Conservation (phyloP, 2,113 vertebrate species). For the Dasypus novemcinctus region DNA sequence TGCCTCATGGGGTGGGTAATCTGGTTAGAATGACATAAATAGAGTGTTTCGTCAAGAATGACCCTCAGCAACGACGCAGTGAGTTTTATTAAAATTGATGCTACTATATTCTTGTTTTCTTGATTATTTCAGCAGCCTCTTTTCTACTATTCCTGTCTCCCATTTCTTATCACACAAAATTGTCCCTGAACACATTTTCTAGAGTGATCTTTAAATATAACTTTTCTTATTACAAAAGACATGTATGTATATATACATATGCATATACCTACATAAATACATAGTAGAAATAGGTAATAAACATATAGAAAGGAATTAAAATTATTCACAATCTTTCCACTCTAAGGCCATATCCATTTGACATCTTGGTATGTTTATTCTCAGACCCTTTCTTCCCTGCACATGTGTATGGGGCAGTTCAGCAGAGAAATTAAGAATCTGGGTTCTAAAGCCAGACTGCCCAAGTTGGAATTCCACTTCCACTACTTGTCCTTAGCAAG, state of each 20-base stretch:
- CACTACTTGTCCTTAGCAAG: not conserved
- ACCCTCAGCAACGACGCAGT: not conserved
- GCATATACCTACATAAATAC: not conserved
- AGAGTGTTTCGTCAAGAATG: not conserved
- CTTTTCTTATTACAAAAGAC: not conserved
- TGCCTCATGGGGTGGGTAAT: not conserved
- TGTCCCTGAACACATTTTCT: not conserved
- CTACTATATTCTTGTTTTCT: not conserved
- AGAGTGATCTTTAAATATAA: not conserved
- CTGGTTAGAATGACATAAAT: not conserved
- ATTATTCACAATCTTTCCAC: not conserved
- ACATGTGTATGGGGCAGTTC: not conserved
- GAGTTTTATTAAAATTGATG: not conserved
- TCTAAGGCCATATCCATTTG: not conserved
- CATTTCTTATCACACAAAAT: not conserved
- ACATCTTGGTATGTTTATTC: not conserved
- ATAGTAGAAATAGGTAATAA: not conserved
- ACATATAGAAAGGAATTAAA: not conserved
- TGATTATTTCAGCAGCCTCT: not conserved
- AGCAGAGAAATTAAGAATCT: not conserved
- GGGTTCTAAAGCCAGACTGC: not conserved
- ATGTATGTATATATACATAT: not conserved
- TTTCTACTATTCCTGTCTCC: not conserved
- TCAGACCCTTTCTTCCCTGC: not conserved
- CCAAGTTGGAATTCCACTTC: not conserved